These are phyloP conservation scores for Hylia prasina DNA, from an alignment of 2,113 vertebrate genomes.

Conservation along the genomic window DNA sequence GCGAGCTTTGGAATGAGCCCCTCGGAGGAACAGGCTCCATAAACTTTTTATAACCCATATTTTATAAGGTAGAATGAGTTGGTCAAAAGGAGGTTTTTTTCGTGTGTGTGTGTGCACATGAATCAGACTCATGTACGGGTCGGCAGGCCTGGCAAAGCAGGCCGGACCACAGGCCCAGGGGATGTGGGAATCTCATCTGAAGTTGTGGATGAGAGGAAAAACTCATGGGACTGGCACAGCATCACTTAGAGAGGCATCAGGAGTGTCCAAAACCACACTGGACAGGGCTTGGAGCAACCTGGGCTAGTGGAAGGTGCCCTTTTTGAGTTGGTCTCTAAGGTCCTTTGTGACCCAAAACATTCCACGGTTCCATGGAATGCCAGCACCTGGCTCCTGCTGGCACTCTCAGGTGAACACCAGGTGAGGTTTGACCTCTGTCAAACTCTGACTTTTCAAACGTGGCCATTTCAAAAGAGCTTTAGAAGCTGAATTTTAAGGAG, in stretches of 20 bases:
- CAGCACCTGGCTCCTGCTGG: background rate
- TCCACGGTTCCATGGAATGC: background rate
- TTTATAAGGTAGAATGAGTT: slow-evolving; percentile 66
- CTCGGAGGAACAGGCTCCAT: slow-evolving; percentile 57
- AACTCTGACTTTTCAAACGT: fast-evolving
- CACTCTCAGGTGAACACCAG: background rate
- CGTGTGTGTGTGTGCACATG: background rate
- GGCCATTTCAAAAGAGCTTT: background rate
- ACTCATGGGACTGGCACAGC: background rate
- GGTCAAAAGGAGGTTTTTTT: background rate
- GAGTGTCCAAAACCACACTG: background rate
- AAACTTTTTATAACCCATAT: slow-evolving; percentile 71
- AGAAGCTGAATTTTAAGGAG: background rate
- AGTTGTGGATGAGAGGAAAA: background rate
- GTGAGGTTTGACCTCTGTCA: background rate
- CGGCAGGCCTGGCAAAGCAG: background rate
- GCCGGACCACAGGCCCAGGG: background rate
- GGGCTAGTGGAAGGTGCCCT: background rate
- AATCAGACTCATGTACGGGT: background rate
- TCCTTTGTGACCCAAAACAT: background rate
- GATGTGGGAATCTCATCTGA: background rate
- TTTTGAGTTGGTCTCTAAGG: background rate
- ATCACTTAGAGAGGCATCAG: background rate
- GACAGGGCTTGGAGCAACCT: background rate
- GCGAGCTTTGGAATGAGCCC: slow-evolving; percentile 55